phyloP scores from a whole-genome alignment of 2,888 invertebrate genomes.

The Drosophila helvetica region DNA sequence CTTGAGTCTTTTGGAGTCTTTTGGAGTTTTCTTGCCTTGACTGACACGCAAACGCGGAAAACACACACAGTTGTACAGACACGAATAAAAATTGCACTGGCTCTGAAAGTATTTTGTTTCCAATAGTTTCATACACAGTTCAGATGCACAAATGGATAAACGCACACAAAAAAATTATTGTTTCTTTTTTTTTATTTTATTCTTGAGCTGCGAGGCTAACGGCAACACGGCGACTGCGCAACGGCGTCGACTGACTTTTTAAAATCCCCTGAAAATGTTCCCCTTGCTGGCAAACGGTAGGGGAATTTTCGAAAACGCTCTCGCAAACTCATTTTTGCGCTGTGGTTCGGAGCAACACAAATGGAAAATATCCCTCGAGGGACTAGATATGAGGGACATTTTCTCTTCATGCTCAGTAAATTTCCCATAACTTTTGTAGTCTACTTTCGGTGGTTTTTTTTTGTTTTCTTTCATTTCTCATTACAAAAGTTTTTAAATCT shows the following conservation, averaged over 20 bases:
- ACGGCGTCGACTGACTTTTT: conserved; percentile 63
- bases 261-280: too few species aligned
- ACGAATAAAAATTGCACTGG: conserved; percentile 8
- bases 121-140: neutral
- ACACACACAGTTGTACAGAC: neutral
- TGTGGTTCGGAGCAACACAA: too few species aligned
- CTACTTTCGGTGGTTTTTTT: too few species aligned
- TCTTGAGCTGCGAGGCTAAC: conserved; percentile 37
- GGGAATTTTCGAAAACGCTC: too few species aligned
- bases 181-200: conserved; percentile 11
- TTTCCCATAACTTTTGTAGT: too few species aligned
- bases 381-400: too few species aligned
- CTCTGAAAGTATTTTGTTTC: conserved; percentile 11
- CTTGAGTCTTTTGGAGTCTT: neutral
- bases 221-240: conserved; percentile 38
- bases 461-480: too few species aligned
- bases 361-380: too few species aligned
- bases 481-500: too few species aligned
- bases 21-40: conserved; percentile 15
- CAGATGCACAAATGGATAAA: conserved; percentile 32
- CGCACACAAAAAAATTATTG: conserved; percentile 22
- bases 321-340: too few species aligned
- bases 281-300: too few species aligned
- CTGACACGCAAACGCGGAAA: conserved; percentile 31
- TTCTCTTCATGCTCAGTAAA: too few species aligned